Percentiles rank a stretch among this genome's conserved stretches.
Conservation (phyloP, 2,888 invertebrate genomes). For the Metacarcinus magister region DNA sequence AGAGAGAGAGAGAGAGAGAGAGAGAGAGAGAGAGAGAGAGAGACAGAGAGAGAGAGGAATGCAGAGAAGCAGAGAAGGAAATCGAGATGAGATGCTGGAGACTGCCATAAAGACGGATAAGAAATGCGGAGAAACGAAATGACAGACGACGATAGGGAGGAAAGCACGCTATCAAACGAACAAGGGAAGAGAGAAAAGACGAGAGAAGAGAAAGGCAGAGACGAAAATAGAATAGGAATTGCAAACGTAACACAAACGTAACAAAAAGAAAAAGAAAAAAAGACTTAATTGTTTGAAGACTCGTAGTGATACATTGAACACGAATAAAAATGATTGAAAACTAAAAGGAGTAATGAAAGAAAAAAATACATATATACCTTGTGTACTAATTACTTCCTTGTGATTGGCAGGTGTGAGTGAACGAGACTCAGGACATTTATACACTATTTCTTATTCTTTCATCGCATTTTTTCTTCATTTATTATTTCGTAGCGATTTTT, state of each 20-base stretch:
- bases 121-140: constrained; percentile 36
- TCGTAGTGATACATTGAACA: not conserved
- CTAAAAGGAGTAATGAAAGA: not conserved
- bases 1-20: not conserved
- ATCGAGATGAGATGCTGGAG: constrained; percentile 36
- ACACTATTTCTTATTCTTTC: no score
- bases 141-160: constrained; percentile 6
- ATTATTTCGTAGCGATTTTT: not conserved
- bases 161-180: not conserved
- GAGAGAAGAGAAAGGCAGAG: not conserved
- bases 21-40: not conserved
- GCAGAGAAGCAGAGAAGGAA: constrained; percentile 9
- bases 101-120: constrained; percentile 45
- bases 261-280: not conserved
- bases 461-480: not conserved
- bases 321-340: not conserved
- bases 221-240: not conserved
- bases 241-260: not conserved
- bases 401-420: no score
- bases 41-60: constrained; percentile 38
- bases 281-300: not conserved
- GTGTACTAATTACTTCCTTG: not conserved
- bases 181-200: not conserved
- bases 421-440: no score
- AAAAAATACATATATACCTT: not conserved